phyloP scores from a whole-genome alignment of 2,113 vertebrate species.

The Saccopteryx bilineata region DNA sequence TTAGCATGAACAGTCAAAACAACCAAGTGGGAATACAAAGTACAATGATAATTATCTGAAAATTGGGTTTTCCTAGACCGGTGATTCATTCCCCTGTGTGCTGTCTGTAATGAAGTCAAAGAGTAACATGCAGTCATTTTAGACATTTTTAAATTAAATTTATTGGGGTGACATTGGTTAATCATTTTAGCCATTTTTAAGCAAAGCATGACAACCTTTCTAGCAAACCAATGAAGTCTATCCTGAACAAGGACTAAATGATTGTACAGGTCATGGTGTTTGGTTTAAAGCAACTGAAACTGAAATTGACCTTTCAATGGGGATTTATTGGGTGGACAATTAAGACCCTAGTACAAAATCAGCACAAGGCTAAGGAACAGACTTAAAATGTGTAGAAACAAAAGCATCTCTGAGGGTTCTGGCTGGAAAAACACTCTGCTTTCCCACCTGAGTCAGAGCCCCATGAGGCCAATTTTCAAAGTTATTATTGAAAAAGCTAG shows the following conservation, averaged over 20 bases:
- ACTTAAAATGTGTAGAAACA: not conserved
- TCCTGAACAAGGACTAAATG: slow-evolving; percentile 33
- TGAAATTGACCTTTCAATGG: not conserved
- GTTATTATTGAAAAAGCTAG: not conserved
- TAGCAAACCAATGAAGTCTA: slow-evolving; percentile 47
- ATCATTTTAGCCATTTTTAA: slow-evolving; percentile 45
- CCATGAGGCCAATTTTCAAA: not conserved
- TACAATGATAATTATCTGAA: slow-evolving; percentile 58
- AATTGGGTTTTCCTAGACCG: slow-evolving; percentile 57
- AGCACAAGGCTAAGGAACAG: not conserved
- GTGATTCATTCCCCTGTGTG: not conserved
- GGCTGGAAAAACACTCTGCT: not conserved
- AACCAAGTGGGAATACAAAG: slow-evolving; percentile 21
- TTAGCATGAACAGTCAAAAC: slow-evolving; percentile 40
- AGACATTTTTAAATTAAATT: slow-evolving; percentile 27
- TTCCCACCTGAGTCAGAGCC: not conserved
- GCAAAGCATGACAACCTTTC: not conserved
- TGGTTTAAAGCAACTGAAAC: slow-evolving; percentile 29
- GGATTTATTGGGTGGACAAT: not conserved
- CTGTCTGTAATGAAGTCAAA: slow-evolving; percentile 52
- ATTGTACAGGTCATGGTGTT: not conserved
- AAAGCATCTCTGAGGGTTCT: not conserved
- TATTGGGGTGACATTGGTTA: no score
- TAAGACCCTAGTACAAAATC: slow-evolving; percentile 35
- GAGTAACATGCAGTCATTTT: not conserved